These are phyloP conservation scores for Lichenostomus cassidix DNA, from an alignment of 2,113 vertebrate genomes.

Conservation along the genomic window DNA sequence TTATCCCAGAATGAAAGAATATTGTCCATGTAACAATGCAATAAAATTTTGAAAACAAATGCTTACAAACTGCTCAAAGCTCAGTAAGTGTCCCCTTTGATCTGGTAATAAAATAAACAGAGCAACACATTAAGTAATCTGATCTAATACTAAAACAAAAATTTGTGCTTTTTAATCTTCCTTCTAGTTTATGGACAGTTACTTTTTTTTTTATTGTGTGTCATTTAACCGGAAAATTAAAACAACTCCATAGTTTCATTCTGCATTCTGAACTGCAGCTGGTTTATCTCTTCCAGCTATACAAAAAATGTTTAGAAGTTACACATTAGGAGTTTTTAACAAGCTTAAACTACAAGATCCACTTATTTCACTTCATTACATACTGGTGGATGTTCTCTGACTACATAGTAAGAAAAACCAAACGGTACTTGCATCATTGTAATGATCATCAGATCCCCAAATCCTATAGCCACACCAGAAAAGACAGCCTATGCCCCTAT, in stretches of 20 bases:
- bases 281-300: background rate
- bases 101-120: background rate
- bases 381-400: background rate
- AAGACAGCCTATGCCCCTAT: background rate
- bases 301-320: background rate
- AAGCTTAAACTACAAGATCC: background rate
- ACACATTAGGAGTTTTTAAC: background rate
- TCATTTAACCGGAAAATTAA: background rate
- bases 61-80: background rate
- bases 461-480: background rate
- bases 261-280: background rate
- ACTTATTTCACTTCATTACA: background rate
- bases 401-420: background rate
- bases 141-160: slow-evolving; percentile 15
- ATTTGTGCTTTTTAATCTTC: slow-evolving; percentile 52
- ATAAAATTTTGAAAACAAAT: background rate
- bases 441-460: background rate
- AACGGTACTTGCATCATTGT: background rate
- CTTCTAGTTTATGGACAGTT: background rate
- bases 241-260: background rate
- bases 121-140: slow-evolving; percentile 16
- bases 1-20: background rate
- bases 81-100: background rate
- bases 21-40: background rate
- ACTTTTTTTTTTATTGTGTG: background rate